Base-by-base conservation (phyloP, 2,113 vertebrate genomes). In the Vulpes lagopus region DNA sequence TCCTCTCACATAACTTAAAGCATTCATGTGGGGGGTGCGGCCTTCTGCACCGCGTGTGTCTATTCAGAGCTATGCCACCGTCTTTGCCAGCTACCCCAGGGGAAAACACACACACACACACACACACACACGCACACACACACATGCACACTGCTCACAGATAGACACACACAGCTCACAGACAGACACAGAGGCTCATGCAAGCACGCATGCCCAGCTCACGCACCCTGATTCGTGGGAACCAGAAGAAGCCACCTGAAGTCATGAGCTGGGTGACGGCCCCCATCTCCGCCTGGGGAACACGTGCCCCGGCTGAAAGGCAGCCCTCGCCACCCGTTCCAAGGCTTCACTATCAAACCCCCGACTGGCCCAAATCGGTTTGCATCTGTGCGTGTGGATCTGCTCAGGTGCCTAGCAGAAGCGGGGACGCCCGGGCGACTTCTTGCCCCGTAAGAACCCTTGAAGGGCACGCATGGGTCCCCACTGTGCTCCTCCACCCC, bases 401-500 rank as follows among this genome's bases (percentile, higher is more conserved):
- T 20, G 11, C 9, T 10, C 8, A 14, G 2, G 55, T 1, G 30
- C 67, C 38, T 9, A 0, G 51, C 5, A 78, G 27, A 7, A 8
- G 78, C 1, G 0, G 27, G 32, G 53, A 30, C 12, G 12, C 4
- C 4, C 2, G 4, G 64, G 65, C 27, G 5, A 4, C 65, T n/a
- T 10, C 35, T 8, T 6, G 25, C 35, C 60, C 23, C 2, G 0
- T 8, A 0, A 8, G n/a, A 23, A 62, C 79, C 51, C 14, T 2
- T 1, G 65, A 8, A 9, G 11, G 16, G 11, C 17, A 0, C 8
- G 2, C 10, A 7, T 10, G 8, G 27, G 12, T 5, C 9, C 6
- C 4, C 11, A 2, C 2, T 17, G 59, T 1, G 11, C 35, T 11
- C 53, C 12, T 12, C 15, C 6, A 0, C 2, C 49, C n/a, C 23